Percentiles rank a stretch among this genome's conserved stretches.
phyloP scores from a whole-genome alignment of 2,113 vertebrate genomes.

The Phrynosoma blainvillii region DNA sequence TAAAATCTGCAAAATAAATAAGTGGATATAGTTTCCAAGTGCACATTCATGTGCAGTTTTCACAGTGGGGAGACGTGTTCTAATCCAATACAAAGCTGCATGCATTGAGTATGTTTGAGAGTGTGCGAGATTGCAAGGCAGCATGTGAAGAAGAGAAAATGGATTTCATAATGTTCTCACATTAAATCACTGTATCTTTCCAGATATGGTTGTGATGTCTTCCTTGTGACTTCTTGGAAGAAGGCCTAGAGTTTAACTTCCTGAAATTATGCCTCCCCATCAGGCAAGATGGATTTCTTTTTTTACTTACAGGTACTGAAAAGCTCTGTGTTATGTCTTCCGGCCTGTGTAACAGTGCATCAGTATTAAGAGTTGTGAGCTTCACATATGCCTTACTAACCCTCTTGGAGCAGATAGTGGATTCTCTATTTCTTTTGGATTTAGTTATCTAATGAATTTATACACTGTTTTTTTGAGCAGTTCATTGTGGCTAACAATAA shows the following conservation, averaged over 20 bases:
- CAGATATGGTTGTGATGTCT: not conserved
- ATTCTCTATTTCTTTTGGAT: not conserved
- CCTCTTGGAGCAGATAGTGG: not conserved
- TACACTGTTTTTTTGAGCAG: not conserved
- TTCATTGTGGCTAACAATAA: not conserved
- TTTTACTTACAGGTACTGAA: not conserved
- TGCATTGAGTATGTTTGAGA: not conserved
- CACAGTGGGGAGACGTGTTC: not conserved
- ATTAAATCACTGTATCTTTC: not conserved
- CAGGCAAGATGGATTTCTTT: not conserved
- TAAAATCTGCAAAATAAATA: not conserved
- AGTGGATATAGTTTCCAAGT: not conserved
- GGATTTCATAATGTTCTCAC: not conserved
- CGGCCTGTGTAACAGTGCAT: not conserved
- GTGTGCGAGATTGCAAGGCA: not conserved
- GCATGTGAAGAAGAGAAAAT: not conserved
- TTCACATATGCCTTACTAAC: not conserved
- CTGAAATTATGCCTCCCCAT: not conserved
- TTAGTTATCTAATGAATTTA: not conserved
- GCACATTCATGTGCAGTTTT: not conserved
- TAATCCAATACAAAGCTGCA: not conserved
- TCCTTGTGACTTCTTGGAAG: not conserved
- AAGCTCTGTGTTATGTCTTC: not conserved
- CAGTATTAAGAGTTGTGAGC: not conserved
- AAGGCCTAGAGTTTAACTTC: not conserved